These are phyloP conservation scores for Chelonia mydas DNA, from an alignment of 2,797 vertebrate genomes.

Conservation along the genomic window DNA sequence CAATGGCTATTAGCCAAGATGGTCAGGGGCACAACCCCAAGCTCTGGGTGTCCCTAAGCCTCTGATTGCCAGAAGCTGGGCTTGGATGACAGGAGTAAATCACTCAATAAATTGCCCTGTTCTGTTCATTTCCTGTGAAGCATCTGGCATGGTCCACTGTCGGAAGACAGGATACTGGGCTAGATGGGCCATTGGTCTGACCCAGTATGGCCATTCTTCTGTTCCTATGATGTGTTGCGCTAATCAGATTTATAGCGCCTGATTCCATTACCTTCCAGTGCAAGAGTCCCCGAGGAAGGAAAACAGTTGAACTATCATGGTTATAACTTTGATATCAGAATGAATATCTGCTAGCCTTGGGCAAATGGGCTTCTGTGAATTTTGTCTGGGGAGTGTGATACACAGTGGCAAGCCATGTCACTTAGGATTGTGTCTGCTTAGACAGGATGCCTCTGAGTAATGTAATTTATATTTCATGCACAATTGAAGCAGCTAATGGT, in stretches of 20 bases:
- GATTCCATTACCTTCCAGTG: background rate
- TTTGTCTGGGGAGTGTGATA: slow-evolving; percentile 78
- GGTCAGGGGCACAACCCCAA: background rate
- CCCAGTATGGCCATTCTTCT: background rate
- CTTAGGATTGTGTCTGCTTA: slow-evolving; percentile 84
- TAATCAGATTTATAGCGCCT: background rate
- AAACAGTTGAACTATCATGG: background rate
- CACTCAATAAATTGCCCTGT: background rate
- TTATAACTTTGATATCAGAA: slow-evolving; percentile 63
- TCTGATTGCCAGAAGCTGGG: background rate
- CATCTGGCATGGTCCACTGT: background rate
- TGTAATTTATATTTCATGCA: slow-evolving; percentile 90
- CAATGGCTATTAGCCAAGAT: background rate
- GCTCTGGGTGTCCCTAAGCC: background rate
- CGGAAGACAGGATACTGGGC: background rate
- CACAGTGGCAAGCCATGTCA: slow-evolving; percentile 80
- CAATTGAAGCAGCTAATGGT: slow-evolving; percentile 89
- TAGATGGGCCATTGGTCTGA: background rate
- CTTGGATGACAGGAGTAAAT: background rate
- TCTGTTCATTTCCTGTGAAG: background rate
- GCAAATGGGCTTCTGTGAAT: slow-evolving; percentile 71
- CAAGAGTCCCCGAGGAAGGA: slow-evolving; percentile 40
- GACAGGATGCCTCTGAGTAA: slow-evolving; percentile 85
- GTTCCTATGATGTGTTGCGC: background rate
- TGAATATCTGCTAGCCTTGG: slow-evolving; percentile 68